Percentiles rank a stretch among this genome's conserved stretches.
These are phyloP conservation scores for Planococcus citri DNA, from an alignment of 1,140 invertebrate genomes.

Conservation along the genomic window DNA sequence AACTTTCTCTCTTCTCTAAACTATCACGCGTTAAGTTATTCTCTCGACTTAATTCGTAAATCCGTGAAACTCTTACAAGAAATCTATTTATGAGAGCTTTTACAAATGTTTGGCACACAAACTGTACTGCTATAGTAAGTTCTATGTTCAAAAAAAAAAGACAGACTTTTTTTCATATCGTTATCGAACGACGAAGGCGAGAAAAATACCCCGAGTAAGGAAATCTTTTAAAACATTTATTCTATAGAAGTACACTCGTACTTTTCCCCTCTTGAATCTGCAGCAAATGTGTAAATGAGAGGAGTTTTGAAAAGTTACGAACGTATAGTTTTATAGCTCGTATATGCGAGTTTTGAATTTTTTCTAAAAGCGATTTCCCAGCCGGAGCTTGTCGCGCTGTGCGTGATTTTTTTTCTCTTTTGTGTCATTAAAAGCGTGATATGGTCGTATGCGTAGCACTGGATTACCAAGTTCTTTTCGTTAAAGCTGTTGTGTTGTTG, in stretches of 20 bases:
- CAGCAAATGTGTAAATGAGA: background rate
- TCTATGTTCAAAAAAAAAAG: background rate
- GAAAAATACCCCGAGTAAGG: background rate
- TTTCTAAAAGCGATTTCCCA: no score
- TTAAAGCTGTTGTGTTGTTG: no score
- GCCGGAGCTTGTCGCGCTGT: no score
- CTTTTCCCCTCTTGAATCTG: background rate
- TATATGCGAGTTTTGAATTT: no score
- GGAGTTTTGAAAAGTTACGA: background rate
- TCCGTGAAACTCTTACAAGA: background rate
- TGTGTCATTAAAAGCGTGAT: no score
- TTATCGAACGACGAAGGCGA: background rate
- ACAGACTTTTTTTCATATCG: background rate
- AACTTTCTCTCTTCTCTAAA: background rate
- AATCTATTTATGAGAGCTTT: constrained; percentile 4
- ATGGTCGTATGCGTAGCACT: no score
- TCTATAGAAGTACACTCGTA: no score
- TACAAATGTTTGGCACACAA: background rate
- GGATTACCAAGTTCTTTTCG: no score
- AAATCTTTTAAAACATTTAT: constrained; percentile 8
- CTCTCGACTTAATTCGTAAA: constrained; percentile 7
- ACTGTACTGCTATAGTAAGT: background rate
- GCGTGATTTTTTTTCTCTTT: no score
- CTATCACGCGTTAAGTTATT: background rate
- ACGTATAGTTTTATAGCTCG: no score